These are phyloP conservation scores for Connochaetes taurinus DNA, from an alignment of 2,113 vertebrate species.

Conservation along the genomic window DNA sequence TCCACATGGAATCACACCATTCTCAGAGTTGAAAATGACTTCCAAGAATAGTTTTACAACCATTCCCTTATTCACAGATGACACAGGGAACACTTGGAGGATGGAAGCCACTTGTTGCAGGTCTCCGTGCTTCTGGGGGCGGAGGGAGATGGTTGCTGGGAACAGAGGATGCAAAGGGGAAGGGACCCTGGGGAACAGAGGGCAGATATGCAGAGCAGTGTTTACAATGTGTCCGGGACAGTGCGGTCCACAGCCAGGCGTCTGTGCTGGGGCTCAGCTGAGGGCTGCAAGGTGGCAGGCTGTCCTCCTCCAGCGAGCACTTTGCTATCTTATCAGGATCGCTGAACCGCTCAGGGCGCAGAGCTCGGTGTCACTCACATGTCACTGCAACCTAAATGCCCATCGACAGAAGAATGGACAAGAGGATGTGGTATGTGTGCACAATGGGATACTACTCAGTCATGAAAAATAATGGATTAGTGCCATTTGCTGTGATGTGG, in stretches of 20 bases:
- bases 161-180: not conserved
- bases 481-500: not conserved
- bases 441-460: not conserved
- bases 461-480: accelerated
- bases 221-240: not conserved
- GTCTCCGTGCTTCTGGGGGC: accelerated
- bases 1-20: accelerated
- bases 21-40: not conserved
- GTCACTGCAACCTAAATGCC: not conserved
- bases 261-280: not conserved
- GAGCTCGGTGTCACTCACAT: not conserved
- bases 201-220: accelerated
- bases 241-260: accelerated
- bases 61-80: not conserved
- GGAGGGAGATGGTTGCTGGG: accelerated
- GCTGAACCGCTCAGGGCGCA: not conserved
- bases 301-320: not conserved
- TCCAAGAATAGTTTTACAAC: not conserved
- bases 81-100: accelerated
- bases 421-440: not conserved
- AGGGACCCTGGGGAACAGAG: not conserved
- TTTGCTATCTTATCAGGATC: not conserved
- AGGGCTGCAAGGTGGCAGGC: not conserved
- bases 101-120: not conserved
- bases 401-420: not conserved